phyloP scores from a whole-genome alignment of 2,113 vertebrate genomes.

The Stigmatopora argus region DNA sequence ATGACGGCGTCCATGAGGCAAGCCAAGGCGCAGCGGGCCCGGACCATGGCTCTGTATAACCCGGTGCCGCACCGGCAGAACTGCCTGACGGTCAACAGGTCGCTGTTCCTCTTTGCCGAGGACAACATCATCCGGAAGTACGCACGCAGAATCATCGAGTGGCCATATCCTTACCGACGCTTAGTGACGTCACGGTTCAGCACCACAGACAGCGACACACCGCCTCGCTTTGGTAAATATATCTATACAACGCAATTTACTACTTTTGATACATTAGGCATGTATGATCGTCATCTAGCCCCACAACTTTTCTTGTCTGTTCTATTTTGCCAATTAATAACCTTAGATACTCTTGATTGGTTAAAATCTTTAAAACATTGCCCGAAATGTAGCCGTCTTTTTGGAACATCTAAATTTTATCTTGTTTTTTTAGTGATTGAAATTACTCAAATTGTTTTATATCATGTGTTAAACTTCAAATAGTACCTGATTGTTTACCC shows the following conservation, averaged over 20 bases:
- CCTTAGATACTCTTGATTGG: too few species aligned
- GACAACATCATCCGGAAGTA: slow-evolving; percentile 95
- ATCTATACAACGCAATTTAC: not conserved
- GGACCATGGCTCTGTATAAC: slow-evolving; percentile 98
- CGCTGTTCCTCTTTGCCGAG: slow-evolving; percentile 95
- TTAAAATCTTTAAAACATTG: too few species aligned
- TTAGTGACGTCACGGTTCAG: slow-evolving; percentile 34
- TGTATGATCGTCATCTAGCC: not conserved
- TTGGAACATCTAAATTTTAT: too few species aligned
- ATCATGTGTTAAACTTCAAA: too few species aligned
- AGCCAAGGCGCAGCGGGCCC: slow-evolving; percentile 91
- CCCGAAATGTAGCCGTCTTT: too few species aligned
- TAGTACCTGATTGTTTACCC: too few species aligned
- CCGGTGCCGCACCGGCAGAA: slow-evolving; percentile 91
- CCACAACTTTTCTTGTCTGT: too few species aligned
- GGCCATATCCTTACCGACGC: slow-evolving; percentile 89
- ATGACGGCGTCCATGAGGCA: slow-evolving; percentile 83
- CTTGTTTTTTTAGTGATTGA: too few species aligned
- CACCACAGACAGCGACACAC: slow-evolving; percentile 48
- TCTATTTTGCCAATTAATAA: too few species aligned
- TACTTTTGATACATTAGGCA: slow-evolving; percentile 6
- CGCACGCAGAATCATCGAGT: slow-evolving; percentile 91
- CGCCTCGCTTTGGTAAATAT: not conserved
- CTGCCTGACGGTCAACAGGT: slow-evolving; percentile 98
- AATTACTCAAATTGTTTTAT: too few species aligned